Evolutionary conservation across 2,113 vertebrate genomes (phyloP), one percentile per base, ranked within the genome.

Genomic region (Bos indicus): DNA sequence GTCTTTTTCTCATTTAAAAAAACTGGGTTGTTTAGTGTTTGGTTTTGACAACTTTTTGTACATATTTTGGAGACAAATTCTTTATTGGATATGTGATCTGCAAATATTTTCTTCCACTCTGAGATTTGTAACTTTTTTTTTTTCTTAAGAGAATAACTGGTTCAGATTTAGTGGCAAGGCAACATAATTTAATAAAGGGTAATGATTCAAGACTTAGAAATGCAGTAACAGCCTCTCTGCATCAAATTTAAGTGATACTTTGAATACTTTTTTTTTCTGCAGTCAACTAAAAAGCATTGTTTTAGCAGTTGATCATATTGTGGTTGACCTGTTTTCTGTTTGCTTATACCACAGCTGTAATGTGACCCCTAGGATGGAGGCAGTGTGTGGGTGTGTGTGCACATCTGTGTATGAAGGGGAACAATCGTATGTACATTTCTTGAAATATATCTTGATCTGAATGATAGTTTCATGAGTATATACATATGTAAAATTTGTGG

Each of bases 161-260:
- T 60, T 98, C 59, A 84, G 95, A 90, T 96, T 96, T 95, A 67
- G 94, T 92, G 97, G 97, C 17, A 83, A 94, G 89, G n/a, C 89
- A 89, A 25, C 84, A 57, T 94, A 88, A 92, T 95, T 97, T 84
- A 93, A 92, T 95, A 78, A 95, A 93, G 91, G 92, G 23, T 19
- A 11, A 11, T 90, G 97, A 95, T 51, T 95, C 96, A 97, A 59
- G 82, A 64, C 62, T 23, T 87, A 91, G 93, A 94, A 95, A 94
- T 83, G 89, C 8, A 51, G 89, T 86, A 94, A 96, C 46, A 30
- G 48, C 91, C 97, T 60, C 89, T 91, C 91, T 51, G 83, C 46
- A 33, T 60, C 78, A 48, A 60, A 77, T 83, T 78, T 89, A 96
- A 96, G 83, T 57, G 83, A 89, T 96, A 91, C 88, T 96, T 94